These are phyloP conservation scores for Triops longicaudatus DNA, from an alignment of 1,140 invertebrate species.

Conservation along the genomic window DNA sequence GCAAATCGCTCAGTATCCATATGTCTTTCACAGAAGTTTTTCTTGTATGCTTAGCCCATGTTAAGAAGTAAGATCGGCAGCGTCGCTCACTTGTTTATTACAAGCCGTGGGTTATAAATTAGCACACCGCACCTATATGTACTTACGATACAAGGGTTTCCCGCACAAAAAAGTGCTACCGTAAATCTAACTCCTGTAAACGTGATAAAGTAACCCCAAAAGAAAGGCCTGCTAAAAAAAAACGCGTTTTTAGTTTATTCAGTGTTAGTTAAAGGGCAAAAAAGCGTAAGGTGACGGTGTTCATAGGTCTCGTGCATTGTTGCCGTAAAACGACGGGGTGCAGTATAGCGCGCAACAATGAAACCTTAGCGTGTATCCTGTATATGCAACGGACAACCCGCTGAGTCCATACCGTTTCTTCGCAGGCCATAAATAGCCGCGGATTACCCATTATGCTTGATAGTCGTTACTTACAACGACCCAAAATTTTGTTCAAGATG, in stretches of 20 bases:
- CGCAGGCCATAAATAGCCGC: slow-evolving; percentile 9
- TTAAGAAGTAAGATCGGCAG: background rate
- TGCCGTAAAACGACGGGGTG: slow-evolving; percentile 2
- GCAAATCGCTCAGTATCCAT: background rate
- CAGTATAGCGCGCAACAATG: background rate
- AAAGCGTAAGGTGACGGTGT: background rate
- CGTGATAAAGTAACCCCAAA: background rate
- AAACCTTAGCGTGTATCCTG: background rate
- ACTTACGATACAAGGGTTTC: too few species aligned
- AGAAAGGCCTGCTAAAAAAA: background rate
- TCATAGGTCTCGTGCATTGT: slow-evolving; percentile 15
- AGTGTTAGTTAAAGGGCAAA: background rate
- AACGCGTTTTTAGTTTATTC: background rate
- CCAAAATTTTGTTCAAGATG: background rate
- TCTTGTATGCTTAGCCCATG: background rate
- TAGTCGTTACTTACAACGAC: background rate
- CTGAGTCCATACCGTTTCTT: slow-evolving; percentile 3
- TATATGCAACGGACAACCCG: background rate
- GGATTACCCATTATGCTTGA: slow-evolving; percentile 4
- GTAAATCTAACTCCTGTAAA: background rate
- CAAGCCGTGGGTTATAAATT: background rate
- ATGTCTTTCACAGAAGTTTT: background rate
- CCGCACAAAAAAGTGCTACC: background rate
- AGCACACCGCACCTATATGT: background rate
- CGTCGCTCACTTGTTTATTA: background rate